These are phyloP conservation scores for Otolemur crassicaudatus DNA, from an alignment of 2,797 vertebrate genomes.

Conservation along the genomic window DNA sequence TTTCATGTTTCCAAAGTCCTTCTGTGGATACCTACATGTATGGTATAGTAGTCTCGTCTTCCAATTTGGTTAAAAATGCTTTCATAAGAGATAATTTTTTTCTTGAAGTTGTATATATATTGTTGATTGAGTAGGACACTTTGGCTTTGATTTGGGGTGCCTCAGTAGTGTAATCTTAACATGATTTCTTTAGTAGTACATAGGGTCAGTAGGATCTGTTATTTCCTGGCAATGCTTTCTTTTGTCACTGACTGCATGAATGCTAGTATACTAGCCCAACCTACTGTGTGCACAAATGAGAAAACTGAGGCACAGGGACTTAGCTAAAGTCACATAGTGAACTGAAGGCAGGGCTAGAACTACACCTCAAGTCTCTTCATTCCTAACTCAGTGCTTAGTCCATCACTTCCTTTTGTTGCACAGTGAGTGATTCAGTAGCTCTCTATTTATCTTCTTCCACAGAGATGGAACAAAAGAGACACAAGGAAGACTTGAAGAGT, in stretches of 20 bases:
- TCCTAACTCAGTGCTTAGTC: background rate
- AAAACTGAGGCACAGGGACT: background rate
- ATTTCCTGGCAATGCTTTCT: background rate
- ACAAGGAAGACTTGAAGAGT: background rate
- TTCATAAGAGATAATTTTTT: background rate
- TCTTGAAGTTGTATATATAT: background rate
- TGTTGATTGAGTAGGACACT: background rate
- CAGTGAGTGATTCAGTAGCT: background rate
- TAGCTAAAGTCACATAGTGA: background rate
- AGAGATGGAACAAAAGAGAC: background rate
- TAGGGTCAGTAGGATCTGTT: background rate
- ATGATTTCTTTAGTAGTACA: background rate
- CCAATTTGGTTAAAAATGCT: background rate
- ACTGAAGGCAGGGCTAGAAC: background rate
- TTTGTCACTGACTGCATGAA: background rate
- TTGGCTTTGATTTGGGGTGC: background rate
- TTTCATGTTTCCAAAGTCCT: background rate
- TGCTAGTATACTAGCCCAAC: background rate
- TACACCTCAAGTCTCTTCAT: background rate
- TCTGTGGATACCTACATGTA: background rate
- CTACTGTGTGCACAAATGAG: background rate
- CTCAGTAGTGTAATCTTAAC: background rate
- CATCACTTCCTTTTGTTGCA: background rate
- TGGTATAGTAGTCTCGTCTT: background rate
- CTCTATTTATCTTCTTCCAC: background rate